These are phyloP conservation scores for Bactericera cockerelli DNA, from an alignment of 1,140 invertebrate species.

Conservation along the genomic window DNA sequence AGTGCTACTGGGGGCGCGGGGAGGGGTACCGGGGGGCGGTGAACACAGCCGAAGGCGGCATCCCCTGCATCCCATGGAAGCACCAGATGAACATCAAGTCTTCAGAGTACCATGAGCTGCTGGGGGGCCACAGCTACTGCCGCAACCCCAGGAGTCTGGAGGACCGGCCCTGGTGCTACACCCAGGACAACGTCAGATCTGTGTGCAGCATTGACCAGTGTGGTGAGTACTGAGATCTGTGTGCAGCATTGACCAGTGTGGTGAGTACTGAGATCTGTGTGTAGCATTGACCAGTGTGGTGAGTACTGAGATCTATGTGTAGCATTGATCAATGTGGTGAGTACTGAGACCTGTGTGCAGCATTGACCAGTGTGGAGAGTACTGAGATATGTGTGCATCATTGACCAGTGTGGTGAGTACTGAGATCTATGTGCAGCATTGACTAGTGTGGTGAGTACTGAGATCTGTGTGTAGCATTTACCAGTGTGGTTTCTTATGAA, in stretches of 20 bases:
- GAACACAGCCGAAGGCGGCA: constrained; percentile 50
- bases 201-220: constrained; percentile 74
- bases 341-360: constrained; percentile 63
- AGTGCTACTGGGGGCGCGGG: constrained; percentile 74
- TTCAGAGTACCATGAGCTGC: constrained; percentile 63
- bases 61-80: constrained; percentile 68
- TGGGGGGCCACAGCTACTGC: constrained; percentile 78
- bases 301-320: constrained; percentile 58
- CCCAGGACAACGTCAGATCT: constrained; percentile 52
- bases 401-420: constrained; percentile 65
- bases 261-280: constrained; percentile 56
- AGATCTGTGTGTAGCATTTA: constrained; percentile 69
- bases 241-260: constrained; percentile 75
- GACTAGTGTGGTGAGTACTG: constrained; percentile 63
- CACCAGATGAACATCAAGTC: constrained; percentile 53
- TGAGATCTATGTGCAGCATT: constrained; percentile 68
- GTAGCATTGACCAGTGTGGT: constrained; percentile 72
- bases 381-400: constrained; percentile 66
- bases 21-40: constrained; percentile 62
- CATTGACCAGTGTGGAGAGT: constrained; percentile 64
- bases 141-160: constrained; percentile 72
- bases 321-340: constrained; percentile 68
- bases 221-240: constrained; percentile 46
- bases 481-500: constrained; percentile 61
- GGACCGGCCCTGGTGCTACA: constrained; percentile 79